These are phyloP conservation scores for Dendroctonus ponderosae DNA, from an alignment of 1,140 invertebrate genomes.

Conservation along the genomic window DNA sequence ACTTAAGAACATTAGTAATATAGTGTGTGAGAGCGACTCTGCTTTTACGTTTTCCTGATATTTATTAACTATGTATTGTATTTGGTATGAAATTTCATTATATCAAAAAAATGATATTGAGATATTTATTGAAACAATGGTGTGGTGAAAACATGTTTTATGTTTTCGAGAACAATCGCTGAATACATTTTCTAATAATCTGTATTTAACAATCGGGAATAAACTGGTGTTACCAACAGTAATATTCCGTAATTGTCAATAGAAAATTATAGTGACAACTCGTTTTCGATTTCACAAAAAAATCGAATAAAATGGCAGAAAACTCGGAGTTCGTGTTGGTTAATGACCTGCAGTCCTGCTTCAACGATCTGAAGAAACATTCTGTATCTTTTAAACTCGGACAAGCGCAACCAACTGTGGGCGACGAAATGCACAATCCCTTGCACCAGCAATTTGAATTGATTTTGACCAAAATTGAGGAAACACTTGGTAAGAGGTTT, in stretches of 20 bases:
- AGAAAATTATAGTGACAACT: constrained; percentile 27
- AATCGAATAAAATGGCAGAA: constrained; percentile 13
- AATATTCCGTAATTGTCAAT: constrained; percentile 14
- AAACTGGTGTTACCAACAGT: too few relatives aligned
- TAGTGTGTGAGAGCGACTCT: too few relatives aligned
- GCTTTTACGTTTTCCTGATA: too few relatives aligned
- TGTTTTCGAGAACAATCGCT: too few relatives aligned
- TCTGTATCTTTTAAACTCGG: constrained; percentile 29
- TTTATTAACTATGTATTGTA: too few relatives aligned
- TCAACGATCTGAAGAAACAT: constrained; percentile 27
- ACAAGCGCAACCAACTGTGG: constrained; percentile 4
- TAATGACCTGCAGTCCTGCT: constrained; percentile 22
- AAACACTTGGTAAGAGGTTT: constrained; percentile 15
- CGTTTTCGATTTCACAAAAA: constrained; percentile 3
- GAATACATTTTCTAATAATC: too few relatives aligned
- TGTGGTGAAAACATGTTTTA: too few relatives aligned
- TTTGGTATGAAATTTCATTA: too few relatives aligned
- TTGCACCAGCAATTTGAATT: constrained; percentile 26
- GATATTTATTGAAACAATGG: too few relatives aligned
- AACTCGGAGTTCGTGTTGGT: neutral
- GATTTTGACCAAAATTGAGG: constrained; percentile 27
- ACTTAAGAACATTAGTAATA: too few relatives aligned
- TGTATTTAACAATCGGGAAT: too few relatives aligned
- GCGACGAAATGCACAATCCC: constrained; percentile 24
- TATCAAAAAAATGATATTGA: too few relatives aligned